A percentile compares a stretch with the other conserved stretches of the same genome.
Conservation (phyloP, 1,140 invertebrate genomes). For the Onthophagus taurus region DNA sequence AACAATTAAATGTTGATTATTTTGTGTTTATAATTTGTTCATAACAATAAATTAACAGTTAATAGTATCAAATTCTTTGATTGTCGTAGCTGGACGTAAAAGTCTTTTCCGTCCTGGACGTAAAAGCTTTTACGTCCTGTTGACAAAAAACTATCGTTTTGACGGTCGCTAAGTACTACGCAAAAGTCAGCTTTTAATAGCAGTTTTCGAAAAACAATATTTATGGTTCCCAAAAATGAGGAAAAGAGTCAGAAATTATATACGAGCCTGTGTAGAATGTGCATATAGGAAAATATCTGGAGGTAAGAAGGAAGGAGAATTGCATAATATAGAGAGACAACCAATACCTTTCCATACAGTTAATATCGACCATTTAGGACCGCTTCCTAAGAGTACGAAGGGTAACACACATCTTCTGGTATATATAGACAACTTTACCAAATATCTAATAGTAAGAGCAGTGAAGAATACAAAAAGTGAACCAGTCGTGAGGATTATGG, state of each 20-base stretch:
- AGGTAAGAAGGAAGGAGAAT: slow-evolving; percentile 3
- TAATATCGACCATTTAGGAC: slow-evolving; percentile 30
- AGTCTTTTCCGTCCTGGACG: too few relatives aligned
- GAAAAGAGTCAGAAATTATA: slow-evolving; percentile 6
- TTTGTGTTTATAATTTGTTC: too few relatives aligned
- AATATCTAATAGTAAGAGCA: slow-evolving; percentile 18
- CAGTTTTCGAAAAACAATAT: too few relatives aligned
- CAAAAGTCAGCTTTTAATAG: too few relatives aligned
- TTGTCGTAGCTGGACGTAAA: too few relatives aligned
- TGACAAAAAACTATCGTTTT: too few relatives aligned
- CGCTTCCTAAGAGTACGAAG: slow-evolving; percentile 23
- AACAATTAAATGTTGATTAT: too few relatives aligned
- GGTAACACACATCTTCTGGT: slow-evolving; percentile 30
- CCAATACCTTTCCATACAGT: slow-evolving; percentile 30
- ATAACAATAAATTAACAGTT: too few relatives aligned
- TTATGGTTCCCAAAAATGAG: slow-evolving; percentile 29
- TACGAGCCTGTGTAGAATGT: slow-evolving; percentile 2
- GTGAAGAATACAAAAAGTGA: not conserved
- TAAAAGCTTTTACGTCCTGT: too few relatives aligned
- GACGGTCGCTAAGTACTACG: too few relatives aligned
- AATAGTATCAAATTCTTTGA: too few relatives aligned
- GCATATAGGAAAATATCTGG: not conserved
- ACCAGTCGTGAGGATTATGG: not conserved
- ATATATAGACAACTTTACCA: slow-evolving; percentile 32
- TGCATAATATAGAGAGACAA: slow-evolving; percentile 30